A percentile compares a stretch with the other conserved stretches of the same genome.
phyloP scores from a whole-genome alignment of 2,888 invertebrate species.

The Habroteleia sp. region DNA sequence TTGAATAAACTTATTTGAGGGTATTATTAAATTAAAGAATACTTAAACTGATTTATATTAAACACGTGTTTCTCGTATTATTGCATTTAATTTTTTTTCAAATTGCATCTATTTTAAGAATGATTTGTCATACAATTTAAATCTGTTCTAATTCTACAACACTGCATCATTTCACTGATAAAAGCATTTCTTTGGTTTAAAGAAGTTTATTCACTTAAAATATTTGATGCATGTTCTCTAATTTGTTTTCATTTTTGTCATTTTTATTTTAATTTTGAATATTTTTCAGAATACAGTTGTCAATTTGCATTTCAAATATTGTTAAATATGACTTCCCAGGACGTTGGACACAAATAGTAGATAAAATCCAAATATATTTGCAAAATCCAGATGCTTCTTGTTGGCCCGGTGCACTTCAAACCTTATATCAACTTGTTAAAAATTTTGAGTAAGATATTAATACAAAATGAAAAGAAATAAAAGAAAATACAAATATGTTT shows the following conservation, averaged over 20 bases:
- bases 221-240: no score
- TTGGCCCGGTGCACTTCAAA: conserved; percentile 95
- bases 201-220: no score
- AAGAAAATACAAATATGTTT: no score
- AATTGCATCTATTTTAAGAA: neutral
- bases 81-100: no score
- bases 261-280: no score
- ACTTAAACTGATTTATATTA: no score
- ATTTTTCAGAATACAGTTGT: conserved; percentile 88
- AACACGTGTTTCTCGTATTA: no score
- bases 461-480: no score
- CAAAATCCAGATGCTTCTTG: conserved; percentile 93
- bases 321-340: conserved; percentile 98
- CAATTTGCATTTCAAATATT: conserved; percentile 95
- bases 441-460: conserved; percentile 88
- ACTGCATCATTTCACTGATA: neutral
- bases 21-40: no score
- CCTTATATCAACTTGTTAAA: conserved; percentile 96
- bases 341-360: conserved; percentile 96
- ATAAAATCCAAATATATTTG: conserved; percentile 95
- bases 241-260: no score
- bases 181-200: no score
- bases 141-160: conserved; percentile 4
- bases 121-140: neutral
- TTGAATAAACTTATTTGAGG: no score